phyloP scores from a whole-genome alignment of 2,113 vertebrate genomes.

The Phylloscopus whistleri region DNA sequence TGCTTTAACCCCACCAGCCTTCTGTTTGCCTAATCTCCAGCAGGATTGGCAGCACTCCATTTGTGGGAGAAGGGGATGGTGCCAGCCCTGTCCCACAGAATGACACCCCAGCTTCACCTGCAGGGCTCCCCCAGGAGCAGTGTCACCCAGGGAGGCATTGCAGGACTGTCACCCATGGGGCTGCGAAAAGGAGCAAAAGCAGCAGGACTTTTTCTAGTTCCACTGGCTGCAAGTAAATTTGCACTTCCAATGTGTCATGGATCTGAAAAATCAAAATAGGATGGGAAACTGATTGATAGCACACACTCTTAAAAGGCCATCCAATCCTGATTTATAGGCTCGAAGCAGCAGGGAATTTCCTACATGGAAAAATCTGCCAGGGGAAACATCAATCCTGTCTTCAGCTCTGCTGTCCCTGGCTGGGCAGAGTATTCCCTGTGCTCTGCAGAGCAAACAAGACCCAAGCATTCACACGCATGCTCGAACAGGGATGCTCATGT shows the following conservation, averaged over 20 bases:
- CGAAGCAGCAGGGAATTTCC: not conserved
- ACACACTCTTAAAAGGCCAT: not conserved
- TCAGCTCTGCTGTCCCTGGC: not conserved
- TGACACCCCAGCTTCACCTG: not conserved
- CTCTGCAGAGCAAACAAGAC: not conserved
- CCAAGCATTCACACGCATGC: accelerated
- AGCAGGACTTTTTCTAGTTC: not conserved
- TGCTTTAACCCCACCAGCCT: not conserved
- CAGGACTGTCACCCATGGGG: accelerated
- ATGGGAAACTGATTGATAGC: not conserved
- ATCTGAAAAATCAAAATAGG: not conserved
- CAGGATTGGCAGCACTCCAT: not conserved
- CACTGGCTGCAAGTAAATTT: not conserved
- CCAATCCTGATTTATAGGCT: not conserved
- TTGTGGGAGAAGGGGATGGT: not conserved
- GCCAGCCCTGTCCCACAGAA: not conserved
- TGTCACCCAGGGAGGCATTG: not conserved
- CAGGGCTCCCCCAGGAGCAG: not conserved
- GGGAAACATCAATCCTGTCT: not conserved
- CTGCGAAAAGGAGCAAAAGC: not conserved
- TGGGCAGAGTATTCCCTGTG: not conserved
- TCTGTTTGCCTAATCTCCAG: not conserved
- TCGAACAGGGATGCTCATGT: accelerated
- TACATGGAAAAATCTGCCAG: not conserved
- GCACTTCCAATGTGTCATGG: not conserved